Base-by-base conservation (phyloP, 2,113 vertebrate genomes). In the Percopsis transmontana region DNA sequence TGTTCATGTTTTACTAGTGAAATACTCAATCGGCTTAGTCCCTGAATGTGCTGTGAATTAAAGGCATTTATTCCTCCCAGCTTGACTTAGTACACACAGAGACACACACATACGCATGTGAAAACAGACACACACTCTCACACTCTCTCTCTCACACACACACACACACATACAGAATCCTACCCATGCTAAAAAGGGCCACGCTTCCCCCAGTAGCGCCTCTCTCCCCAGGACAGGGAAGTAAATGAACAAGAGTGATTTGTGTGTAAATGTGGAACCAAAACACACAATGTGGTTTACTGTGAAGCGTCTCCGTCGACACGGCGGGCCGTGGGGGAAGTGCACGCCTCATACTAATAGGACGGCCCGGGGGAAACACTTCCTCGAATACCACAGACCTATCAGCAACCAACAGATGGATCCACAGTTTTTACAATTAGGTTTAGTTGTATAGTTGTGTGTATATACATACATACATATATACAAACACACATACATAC, bases 241-340 rank as follows among this genome's bases (percentile, higher is more conserved):
- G 76, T 86, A 89, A 86, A 86, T 84, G 80, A 83, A 79, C 61
- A 71, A 82, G 66, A 87, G 68, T 89, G 82, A 81, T 84, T 85
- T 85, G 85, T 84, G 86, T 75, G 81, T 69, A 72, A 68, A 72
- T 55, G 69, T 69, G 72, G 72, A 81, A 73, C 16, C 52, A 53
- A 85, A 4, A 82, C 83, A 78, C 80, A 84, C 80, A 82, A 62
- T 79, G 83, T 70, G 73, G 72, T 86, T 84, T 47, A 39, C 77
- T 63, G 70, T 76, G 74, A 83, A 87, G 86, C 80, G 66, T 80
- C 79, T 79, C 67, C 83, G 85, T 86, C 87, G 84, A 77, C 74
- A 81, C 68, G 67, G 72, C 74, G 59, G 84, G 78, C n/a, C n/a
- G n/a, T 79, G 75, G 52, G 3, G 69, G 68, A 68, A 75, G 70